These are phyloP conservation scores for Pogonophryne albipinna DNA, from an alignment of 2,797 vertebrate genomes.

Conservation along the genomic window DNA sequence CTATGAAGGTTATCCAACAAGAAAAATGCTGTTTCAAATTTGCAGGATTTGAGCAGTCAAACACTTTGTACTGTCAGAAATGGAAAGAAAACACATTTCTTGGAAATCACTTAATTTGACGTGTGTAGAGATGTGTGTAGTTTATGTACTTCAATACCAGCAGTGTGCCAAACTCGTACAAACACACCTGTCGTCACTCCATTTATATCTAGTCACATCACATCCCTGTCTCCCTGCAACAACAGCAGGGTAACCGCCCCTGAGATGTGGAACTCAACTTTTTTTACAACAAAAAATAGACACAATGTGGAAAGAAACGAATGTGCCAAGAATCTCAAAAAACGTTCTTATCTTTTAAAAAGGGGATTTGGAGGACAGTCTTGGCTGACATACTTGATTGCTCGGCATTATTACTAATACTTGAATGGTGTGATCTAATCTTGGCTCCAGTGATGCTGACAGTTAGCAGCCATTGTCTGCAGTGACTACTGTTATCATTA, in stretches of 20 bases:
- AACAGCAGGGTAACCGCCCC: constrained; percentile 32
- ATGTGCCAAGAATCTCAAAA: constrained; percentile 34
- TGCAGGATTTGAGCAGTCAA: neutral
- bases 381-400: constrained; percentile 25
- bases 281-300: no score
- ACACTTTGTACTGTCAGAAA: constrained; percentile 5
- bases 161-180: constrained; percentile 28
- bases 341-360: constrained; percentile 38
- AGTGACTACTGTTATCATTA: constrained; percentile 40
- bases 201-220: constrained; percentile 57
- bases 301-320: no score
- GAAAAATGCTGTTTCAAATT: neutral
- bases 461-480: constrained; percentile 51
- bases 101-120: constrained; percentile 4
- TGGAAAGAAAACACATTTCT: constrained; percentile 4
- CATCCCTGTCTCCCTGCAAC: constrained; percentile 29
- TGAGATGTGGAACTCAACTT: constrained; percentile 49
- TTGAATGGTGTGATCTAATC: constrained; percentile 52
- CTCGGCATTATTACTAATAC: constrained; percentile 37
- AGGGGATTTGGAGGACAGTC: constrained; percentile 37
- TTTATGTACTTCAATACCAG: constrained; percentile 9
- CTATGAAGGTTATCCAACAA: neutral
- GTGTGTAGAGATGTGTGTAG: neutral
- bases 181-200: constrained; percentile 28
- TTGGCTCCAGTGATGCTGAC: constrained; percentile 43